Evolutionary conservation across 2,113 vertebrate species (phyloP), one percentile per base, ranked within the genome.

Genomic region (Probosciger aterrimus): DNA sequence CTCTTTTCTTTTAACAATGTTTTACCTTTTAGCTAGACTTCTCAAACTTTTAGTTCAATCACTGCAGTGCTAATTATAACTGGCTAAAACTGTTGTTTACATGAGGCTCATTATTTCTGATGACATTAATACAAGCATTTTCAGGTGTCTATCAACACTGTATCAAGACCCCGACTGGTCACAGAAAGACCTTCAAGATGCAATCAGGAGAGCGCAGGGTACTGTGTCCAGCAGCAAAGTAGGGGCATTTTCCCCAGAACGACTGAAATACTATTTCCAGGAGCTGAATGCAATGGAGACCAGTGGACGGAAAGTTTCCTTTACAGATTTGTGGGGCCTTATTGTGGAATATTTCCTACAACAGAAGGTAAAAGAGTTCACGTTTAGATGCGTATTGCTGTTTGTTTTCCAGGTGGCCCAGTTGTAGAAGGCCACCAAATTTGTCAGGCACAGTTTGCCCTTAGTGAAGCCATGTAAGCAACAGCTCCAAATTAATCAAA

Each of bases 91-190:
- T 28, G 25, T 24, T 89, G 18, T 41, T 94, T 69, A 39, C 4
- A 8, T 0, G 0, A 33, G 18, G 7, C 15, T 55, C 3, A 8
- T 44, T 82, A 14, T 89, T 82, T 23, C 27, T 37, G 39, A 55
- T 80, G 10, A 30, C 14, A 18, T 31, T 83, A 80, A 91, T 49
- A 27, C 37, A 67, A 57, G 2, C 53, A 62, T 85, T 95, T 82
- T 46, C 92, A 99, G 99, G 99, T 97, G 98, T 67, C 96, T 99
- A 97, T 98, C 98, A 1, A 96, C 96, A 9, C 84, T 99, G 76
- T 99, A 98, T 78, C 94, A 96, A 91, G 97, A 99, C 20, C 82
- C 97, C 43, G 63, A 97, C 50, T 99, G 99, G 99, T 99, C 99
- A 4, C 97, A 94, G 31, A 92, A 93, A 17, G 95, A 98, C 64